These are phyloP conservation scores for Heterodera filipjevi DNA, from an alignment of 2,888 invertebrate genomes.

Conservation along the genomic window DNA sequence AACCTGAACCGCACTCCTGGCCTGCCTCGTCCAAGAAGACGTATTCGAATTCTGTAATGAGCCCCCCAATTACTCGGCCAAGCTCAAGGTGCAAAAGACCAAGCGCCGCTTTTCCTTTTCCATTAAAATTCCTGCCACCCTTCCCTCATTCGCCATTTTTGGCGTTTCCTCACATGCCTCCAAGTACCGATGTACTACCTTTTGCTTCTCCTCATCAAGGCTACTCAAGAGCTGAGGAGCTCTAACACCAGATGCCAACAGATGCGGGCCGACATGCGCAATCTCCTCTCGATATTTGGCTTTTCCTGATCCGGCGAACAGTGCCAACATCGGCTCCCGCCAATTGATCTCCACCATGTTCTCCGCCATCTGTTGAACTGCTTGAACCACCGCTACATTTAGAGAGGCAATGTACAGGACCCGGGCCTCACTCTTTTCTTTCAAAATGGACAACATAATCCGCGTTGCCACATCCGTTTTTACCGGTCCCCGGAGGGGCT, in stretches of 20 bases:
- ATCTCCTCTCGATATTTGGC: background rate
- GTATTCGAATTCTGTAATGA: background rate
- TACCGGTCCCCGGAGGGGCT: background rate
- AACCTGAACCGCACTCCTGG: background rate
- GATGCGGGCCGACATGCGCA: background rate
- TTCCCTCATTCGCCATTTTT: background rate
- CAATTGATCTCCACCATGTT: background rate
- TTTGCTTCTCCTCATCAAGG: background rate
- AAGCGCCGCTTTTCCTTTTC: background rate
- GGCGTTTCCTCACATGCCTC: background rate
- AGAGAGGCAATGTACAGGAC: slow-evolving; percentile 4
- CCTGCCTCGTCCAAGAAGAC: slow-evolving; percentile 1
- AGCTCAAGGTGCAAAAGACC: background rate
- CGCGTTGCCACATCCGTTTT: background rate
- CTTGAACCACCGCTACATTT: slow-evolving; percentile 8
- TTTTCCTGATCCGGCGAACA: slow-evolving; percentile 8
- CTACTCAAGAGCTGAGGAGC: background rate
- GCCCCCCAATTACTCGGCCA: background rate
- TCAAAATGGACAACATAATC: background rate
- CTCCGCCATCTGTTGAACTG: slow-evolving; percentile 10
- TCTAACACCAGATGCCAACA: background rate
- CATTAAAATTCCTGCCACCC: background rate
- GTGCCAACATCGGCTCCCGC: background rate
- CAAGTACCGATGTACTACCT: background rate
- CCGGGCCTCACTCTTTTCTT: slow-evolving; percentile 5